Evolutionary conservation across 1,140 invertebrate species (phyloP), one percentile per base, ranked within the genome.

Genomic region (Tetramorium simillimum): DNA sequence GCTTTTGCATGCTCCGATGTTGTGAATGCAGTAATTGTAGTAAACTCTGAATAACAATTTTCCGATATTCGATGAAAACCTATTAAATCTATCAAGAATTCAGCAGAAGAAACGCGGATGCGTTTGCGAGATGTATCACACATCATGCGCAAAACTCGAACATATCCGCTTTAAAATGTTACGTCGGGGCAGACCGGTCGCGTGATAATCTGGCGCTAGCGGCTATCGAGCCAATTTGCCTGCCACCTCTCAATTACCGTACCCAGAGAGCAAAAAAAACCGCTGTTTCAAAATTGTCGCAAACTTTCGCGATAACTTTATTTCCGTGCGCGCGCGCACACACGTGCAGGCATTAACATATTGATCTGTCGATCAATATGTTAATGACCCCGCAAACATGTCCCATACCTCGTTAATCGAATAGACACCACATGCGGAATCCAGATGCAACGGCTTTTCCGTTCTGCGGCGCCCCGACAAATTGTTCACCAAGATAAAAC

Each of bases 161-260:
- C n/a, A 86, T 49, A 90, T 90, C 88, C 76, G 70, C 81, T 90
- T 90, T 88, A 90, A 90, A 88, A 63, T 85, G 69, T 88, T 76
- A 70, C 62, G 51, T 77, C 63, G 70, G n/a, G 58, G 58, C 46
- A 80, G 86, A 67, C 43, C 40, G 58, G 78, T 85, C 63, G 78
- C 65, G 86, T 70, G 86, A 53, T 90, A 88, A 90, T 90, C 76
- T 65, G 84, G 21, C 51, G 89, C 73, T 81, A 56, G 51, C 49
- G 70, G 81, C 89, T 82, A 90, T 90, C 89, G 70, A 90, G 70
- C 78, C 85, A 86, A 91, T 91, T 91, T 77, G 82, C 65, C 75
- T 58, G 24, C 63, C 53, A 69, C 46, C 62, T 58, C 75, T 60
- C 40, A 65, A 82, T 85, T 60, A 78, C 69, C 58, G 73, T 86